A percentile compares a stretch with the other conserved stretches of the same genome.
Conservation (phyloP, 2,888 invertebrate genomes). For the Carterocephalus palaemon region DNA sequence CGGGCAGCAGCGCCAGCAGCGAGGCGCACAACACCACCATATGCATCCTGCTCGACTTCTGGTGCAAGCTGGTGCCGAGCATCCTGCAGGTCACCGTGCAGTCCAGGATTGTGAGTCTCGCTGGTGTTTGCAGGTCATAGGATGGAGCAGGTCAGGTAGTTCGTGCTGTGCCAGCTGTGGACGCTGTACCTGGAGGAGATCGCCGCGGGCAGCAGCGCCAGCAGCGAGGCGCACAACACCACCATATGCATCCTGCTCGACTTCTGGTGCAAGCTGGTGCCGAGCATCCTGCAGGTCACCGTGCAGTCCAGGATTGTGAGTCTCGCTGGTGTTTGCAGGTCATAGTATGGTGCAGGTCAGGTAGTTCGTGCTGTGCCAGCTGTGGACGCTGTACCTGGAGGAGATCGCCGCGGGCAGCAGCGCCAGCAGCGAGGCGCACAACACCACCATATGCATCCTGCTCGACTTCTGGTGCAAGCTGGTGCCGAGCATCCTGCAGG, state of each 20-base stretch:
- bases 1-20: slow-evolving; percentile 80
- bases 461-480: slow-evolving; percentile 99
- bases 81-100: slow-evolving; percentile 90
- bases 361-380: background rate
- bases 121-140: too few species aligned
- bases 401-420: slow-evolving; percentile 84
- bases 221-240: slow-evolving; percentile 84
- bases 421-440: slow-evolving; percentile 84
- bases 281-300: slow-evolving; percentile 94
- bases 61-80: slow-evolving; percentile 98
- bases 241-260: slow-evolving; percentile 93
- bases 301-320: slow-evolving; percentile 87
- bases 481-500: slow-evolving; percentile 95
- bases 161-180: slow-evolving; percentile 79
- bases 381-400: slow-evolving; percentile 98
- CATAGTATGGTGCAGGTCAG: too few species aligned
- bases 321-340: too few species aligned
- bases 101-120: slow-evolving; percentile 87
- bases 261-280: slow-evolving; percentile 99
- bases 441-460: slow-evolving; percentile 87
- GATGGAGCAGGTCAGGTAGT: background rate
- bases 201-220: slow-evolving; percentile 82
- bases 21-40: slow-evolving; percentile 86
- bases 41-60: slow-evolving; percentile 96
- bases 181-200: slow-evolving; percentile 97